A percentile compares a stretch with the other conserved stretches of the same genome.
Evolutionary conservation across 2,797 vertebrate genomes (phyloP).

Genomic region (Sandelia bainsii): DNA sequence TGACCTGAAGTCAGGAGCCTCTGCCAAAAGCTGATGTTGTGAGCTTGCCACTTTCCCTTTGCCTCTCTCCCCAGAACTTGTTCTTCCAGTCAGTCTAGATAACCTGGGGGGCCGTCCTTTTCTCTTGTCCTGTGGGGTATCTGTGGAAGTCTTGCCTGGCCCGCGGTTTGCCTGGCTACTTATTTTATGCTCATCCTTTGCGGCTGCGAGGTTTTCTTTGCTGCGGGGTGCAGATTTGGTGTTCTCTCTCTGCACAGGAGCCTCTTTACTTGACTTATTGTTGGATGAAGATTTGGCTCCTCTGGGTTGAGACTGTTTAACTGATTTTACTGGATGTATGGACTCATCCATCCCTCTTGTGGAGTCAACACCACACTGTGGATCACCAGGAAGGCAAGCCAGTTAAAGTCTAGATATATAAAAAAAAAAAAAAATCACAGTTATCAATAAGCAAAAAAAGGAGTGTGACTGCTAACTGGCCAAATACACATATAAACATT

Average conservation of each 20-base stretch:
- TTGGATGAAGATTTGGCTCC: constrained; percentile 61
- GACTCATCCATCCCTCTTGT: constrained; percentile 79
- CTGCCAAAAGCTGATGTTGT: constrained; percentile 69
- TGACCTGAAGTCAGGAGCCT: constrained; percentile 49
- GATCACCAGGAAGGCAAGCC: constrained; percentile 52
- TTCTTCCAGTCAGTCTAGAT: constrained; percentile 77
- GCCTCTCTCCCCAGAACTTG: constrained; percentile 77
- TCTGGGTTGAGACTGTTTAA: constrained; percentile 74
- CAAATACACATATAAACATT: no score
- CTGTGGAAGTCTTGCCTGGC: constrained; percentile 60
- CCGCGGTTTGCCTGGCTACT: constrained; percentile 56
- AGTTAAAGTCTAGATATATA: constrained; percentile 50
- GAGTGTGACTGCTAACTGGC: not conserved
- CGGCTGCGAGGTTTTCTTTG: constrained; percentile 60
- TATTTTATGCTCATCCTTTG: constrained; percentile 65
- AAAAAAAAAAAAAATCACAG: not conserved
- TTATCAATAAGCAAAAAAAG: not conserved
- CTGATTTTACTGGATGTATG: constrained; percentile 70
- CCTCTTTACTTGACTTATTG: constrained; percentile 75
- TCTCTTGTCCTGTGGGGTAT: constrained; percentile 80
- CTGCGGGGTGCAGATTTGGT: constrained; percentile 51
- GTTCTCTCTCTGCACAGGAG: constrained; percentile 59
- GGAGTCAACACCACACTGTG: constrained; percentile 61
- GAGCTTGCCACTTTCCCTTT: constrained; percentile 61
- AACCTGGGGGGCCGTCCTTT: constrained; percentile 78